Conservation (phyloP, 2,888 invertebrate genomes). For the Lamellibrachia satsuma region DNA sequence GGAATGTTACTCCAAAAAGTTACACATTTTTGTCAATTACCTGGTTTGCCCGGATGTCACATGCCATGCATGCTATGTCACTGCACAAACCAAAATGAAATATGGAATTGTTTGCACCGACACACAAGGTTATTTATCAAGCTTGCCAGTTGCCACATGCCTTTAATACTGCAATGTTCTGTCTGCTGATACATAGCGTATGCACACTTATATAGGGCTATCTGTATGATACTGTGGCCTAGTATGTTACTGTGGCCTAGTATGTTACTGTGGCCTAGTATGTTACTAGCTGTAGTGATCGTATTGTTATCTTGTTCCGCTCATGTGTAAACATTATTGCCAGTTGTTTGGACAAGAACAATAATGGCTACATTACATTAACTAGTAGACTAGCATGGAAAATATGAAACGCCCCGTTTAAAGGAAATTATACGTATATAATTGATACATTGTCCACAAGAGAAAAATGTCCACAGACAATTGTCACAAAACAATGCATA, state of each 20-base stretch:
- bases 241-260: background rate
- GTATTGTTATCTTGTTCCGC: background rate
- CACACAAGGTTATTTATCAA: background rate
- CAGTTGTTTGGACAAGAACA: background rate
- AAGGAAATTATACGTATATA: background rate
- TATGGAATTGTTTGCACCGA: background rate
- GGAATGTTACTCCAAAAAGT: constrained; percentile 3
- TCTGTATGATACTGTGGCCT: background rate
- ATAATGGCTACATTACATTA: background rate
- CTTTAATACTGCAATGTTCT: background rate
- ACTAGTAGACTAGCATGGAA: background rate
- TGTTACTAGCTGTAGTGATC: background rate
- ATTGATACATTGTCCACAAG: too few species aligned
- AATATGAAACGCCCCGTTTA: background rate
- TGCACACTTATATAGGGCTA: background rate
- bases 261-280: background rate
- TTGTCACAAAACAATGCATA: too few species aligned
- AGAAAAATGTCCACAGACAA: too few species aligned
- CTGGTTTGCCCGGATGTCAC: background rate
- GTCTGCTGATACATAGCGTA: background rate
- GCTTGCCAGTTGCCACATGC: background rate
- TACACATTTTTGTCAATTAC: background rate
- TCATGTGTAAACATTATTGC: background rate
- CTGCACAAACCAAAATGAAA: background rate
- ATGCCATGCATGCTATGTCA: background rate